These are phyloP conservation scores for Cebidichthys violaceus DNA, from an alignment of 2,113 vertebrate species.

Conservation along the genomic window DNA sequence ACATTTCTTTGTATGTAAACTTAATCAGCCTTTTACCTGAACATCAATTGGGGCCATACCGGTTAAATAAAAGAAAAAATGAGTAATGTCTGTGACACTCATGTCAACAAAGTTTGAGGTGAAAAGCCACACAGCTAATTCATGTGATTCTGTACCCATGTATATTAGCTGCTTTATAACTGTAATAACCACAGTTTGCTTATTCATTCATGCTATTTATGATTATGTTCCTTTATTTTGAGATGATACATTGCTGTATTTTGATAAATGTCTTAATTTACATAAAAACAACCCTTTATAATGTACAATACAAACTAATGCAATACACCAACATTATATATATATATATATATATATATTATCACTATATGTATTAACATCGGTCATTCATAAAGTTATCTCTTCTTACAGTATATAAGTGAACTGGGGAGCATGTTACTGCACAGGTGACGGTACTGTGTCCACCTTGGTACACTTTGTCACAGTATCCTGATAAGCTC, in stretches of 20 bases:
- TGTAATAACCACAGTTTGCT: slow-evolving; percentile 16
- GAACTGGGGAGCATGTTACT: neutral
- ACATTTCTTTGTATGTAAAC: slow-evolving; percentile 4
- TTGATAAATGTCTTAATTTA: neutral
- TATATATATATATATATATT: too few species aligned
- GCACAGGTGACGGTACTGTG: neutral
- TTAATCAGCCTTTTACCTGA: slow-evolving; percentile 24
- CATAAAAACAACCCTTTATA: neutral
- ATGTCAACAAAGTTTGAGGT: neutral
- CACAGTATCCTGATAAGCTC: slow-evolving; percentile 1
- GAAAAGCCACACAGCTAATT: neutral
- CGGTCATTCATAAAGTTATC: neutral
- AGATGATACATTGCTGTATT: neutral
- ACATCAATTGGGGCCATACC: neutral
- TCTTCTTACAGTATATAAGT: neutral
- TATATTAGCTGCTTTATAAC: slow-evolving; percentile 32
- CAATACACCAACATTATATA: neutral
- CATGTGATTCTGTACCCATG: slow-evolving; percentile 7
- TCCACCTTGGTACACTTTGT: neutral
- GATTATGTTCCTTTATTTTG: neutral
- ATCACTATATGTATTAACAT: neutral
- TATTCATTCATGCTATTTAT: slow-evolving; percentile 1
- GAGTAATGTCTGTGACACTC: neutral
- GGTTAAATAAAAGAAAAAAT: neutral
- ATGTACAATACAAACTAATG: neutral